Evolutionary conservation across 2,797 vertebrate genomes (phyloP).

Genomic region (Sylvia borin): DNA sequence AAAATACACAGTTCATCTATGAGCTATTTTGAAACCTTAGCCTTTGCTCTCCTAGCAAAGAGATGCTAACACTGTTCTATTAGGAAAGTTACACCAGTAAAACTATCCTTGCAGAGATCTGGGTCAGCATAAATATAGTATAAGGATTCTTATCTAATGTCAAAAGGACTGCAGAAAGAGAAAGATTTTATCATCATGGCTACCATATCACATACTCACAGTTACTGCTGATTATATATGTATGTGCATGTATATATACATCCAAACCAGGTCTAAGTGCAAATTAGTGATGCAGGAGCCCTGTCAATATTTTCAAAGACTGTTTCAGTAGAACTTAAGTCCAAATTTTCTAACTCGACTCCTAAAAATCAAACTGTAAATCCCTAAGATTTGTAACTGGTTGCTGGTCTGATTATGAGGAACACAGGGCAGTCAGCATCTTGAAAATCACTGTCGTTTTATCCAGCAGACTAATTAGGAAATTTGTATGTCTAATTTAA

Average conservation of each 20-base stretch:
- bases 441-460: neutral
- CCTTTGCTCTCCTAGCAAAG: neutral
- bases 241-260: accelerated
- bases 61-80: neutral
- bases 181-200: neutral
- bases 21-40: neutral
- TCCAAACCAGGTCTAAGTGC: neutral
- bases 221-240: neutral
- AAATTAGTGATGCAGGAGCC: neutral
- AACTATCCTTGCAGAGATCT: neutral
- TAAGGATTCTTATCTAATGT: neutral
- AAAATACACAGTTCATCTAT: neutral
- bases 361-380: neutral
- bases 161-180: neutral
- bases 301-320: neutral
- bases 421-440: neutral
- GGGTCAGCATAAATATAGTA: neutral
- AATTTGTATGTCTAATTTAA: neutral
- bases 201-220: neutral
- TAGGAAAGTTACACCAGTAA: neutral
- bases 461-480: neutral
- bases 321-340: neutral
- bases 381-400: neutral
- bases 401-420: neutral
- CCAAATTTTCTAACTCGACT: neutral